A percentile compares a stretch with the other conserved stretches of the same genome.
phyloP scores from a whole-genome alignment of 2,113 vertebrate genomes.

The Caranx ignobilis region DNA sequence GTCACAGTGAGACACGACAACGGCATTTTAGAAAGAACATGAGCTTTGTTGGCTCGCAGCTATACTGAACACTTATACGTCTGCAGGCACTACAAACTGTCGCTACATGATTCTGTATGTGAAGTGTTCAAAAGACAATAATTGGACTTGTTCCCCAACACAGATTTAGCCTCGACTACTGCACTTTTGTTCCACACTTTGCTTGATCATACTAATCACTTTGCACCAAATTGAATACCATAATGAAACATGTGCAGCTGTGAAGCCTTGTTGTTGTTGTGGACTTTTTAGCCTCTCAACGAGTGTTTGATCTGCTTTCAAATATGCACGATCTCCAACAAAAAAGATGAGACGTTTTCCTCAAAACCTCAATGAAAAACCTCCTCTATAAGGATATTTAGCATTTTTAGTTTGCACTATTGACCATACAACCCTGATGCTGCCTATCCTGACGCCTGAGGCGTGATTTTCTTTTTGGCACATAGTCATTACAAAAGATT shows the following conservation, averaged over 20 bases:
- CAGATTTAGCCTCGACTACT: conserved; percentile 8
- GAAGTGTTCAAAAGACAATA: conserved; percentile 33
- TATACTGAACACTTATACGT: conserved; percentile 6
- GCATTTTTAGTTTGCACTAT: conserved; percentile 27
- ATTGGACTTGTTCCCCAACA: conserved; percentile 31
- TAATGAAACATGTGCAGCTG: conserved; percentile 1
- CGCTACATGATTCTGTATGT: conserved; percentile 9
- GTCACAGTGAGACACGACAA: conserved; percentile 1
- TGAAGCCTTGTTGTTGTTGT: conserved; percentile 1
- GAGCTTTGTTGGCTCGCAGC: conserved; percentile 4
- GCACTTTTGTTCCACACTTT: conserved; percentile 19
- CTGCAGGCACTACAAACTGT: conserved; percentile 27
- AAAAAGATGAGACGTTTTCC: neutral
- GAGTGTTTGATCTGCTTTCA: conserved; percentile 11
- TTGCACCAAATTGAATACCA: conserved; percentile 30
- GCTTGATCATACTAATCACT: conserved; percentile 26
- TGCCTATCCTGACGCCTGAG: conserved; percentile 11
- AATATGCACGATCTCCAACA: neutral
- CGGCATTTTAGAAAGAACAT: conserved; percentile 32
- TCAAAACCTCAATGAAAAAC: neutral
- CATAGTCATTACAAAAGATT: conserved; percentile 47
- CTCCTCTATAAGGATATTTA: conserved; percentile 9
- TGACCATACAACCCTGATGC: conserved; percentile 30
- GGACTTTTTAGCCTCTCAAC: neutral
- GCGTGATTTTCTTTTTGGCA: conserved; percentile 34